Conservation (phyloP, 2,797 vertebrate species). For the Pseudochirops corinnae region DNA sequence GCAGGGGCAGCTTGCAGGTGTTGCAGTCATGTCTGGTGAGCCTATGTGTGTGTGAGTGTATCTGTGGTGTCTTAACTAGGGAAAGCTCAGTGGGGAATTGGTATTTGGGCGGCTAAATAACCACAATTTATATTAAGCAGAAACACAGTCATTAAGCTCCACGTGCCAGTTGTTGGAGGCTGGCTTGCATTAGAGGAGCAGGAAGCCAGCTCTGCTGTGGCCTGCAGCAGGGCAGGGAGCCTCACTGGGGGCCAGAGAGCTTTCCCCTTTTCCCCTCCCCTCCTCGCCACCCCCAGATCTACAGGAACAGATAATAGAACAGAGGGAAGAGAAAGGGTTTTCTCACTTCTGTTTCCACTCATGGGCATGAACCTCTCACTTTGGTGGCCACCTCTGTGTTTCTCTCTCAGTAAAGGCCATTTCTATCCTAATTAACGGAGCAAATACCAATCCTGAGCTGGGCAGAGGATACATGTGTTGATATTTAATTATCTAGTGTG, state of each 20-base stretch:
- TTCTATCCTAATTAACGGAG: conserved; percentile 77
- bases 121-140: conserved; percentile 69
- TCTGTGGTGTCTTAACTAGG: not conserved
- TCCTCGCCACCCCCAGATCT: not conserved
- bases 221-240: not conserved
- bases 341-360: not conserved
- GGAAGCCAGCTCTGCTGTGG: not conserved
- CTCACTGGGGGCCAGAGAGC: not conserved
- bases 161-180: not conserved
- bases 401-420: conserved; percentile 53
- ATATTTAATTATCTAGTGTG: conserved; percentile 78
- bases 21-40: not conserved
- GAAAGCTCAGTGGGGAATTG: conserved; percentile 66
- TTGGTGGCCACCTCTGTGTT: not conserved
- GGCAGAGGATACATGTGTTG: conserved; percentile 71
- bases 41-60: not conserved
- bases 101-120: conserved; percentile 77
- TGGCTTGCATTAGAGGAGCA: not conserved
- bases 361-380: not conserved
- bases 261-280: not conserved
- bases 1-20: not conserved
- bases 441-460: conserved; percentile 65
- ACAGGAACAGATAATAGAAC: not conserved
- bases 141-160: conserved; percentile 67
- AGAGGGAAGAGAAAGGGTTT: not conserved